These are phyloP conservation scores for Galeopsomyia nigrocyanea DNA, from an alignment of 2,888 invertebrate genomes.

Conservation along the genomic window DNA sequence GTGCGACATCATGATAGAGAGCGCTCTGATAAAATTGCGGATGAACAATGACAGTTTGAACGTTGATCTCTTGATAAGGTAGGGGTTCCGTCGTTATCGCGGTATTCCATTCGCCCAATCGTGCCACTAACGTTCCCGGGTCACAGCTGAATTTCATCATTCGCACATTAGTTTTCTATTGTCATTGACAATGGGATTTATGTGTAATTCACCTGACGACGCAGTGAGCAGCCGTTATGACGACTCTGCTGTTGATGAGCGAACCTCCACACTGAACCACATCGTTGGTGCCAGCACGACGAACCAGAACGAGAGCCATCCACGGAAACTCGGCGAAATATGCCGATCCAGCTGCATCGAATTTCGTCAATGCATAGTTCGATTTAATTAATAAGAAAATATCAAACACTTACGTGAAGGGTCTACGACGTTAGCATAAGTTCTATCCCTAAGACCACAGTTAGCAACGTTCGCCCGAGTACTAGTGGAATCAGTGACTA, in stretches of 20 bases:
- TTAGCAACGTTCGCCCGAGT: neutral
- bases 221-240: conserved; percentile 87
- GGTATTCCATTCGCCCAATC: conserved; percentile 87
- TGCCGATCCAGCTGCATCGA: conserved; percentile 71
- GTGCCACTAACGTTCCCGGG: conserved; percentile 68
- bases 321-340: conserved; percentile 87
- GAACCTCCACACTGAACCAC: conserved; percentile 85
- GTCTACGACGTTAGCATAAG: conserved; percentile 46
- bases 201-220: conserved; percentile 65
- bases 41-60: conserved; percentile 73
- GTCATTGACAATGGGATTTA: neutral
- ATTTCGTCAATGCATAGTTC: conserved; percentile 3
- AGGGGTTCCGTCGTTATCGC: conserved; percentile 77
- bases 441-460: conserved; percentile 57
- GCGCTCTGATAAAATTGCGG: conserved; percentile 77
- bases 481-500: neutral
- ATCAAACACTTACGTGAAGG: neutral
- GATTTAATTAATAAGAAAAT: conserved; percentile 58
- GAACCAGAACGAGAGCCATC: conserved; percentile 81
- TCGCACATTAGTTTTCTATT: neutral
- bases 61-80: conserved; percentile 78
- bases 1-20: conserved; percentile 82
- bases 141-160: conserved; percentile 50
- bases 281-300: conserved; percentile 70
- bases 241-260: conserved; percentile 80